phyloP scores from a whole-genome alignment of 2,888 invertebrate genomes.

The Leptinotarsa rubiginosa region DNA sequence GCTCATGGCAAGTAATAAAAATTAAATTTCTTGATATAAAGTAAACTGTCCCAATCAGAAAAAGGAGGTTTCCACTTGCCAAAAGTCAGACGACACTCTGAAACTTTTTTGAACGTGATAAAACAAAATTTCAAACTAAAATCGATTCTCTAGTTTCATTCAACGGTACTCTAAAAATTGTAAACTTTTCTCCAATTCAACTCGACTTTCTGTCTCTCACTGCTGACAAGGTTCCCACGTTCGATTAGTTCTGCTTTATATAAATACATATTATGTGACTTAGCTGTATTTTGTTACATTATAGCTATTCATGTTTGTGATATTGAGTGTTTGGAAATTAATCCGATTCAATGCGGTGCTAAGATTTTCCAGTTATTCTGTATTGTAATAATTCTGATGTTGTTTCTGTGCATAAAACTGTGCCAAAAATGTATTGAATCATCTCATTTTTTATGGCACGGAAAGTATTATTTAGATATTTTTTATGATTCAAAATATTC shows the following conservation, averaged over 20 bases:
- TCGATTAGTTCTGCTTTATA: background rate
- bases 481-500: slow-evolving; percentile 22
- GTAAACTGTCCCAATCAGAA: no score
- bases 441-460: slow-evolving; percentile 24
- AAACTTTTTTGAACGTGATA: no score
- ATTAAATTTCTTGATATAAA: no score
- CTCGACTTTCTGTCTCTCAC: no score
- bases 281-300: slow-evolving; percentile 15
- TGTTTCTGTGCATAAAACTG: slow-evolving; percentile 42
- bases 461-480: slow-evolving; percentile 39
- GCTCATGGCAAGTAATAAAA: no score
- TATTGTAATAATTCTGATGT: slow-evolving; percentile 25
- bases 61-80: no score
- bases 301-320: slow-evolving; percentile 28
- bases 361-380: background rate
- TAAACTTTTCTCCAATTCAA: no score
- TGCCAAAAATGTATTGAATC: slow-evolving; percentile 39
- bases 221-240: no score
- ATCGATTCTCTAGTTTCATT: no score
- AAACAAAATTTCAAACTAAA: no score
- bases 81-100: no score
- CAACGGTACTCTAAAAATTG: no score
- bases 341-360: background rate
- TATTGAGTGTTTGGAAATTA: slow-evolving; percentile 10
- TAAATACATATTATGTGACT: slow-evolving; percentile 41